Percentiles rank a stretch among this genome's conserved stretches.
phyloP scores from a whole-genome alignment of 2,888 invertebrate species.

The Papilio gigon region DNA sequence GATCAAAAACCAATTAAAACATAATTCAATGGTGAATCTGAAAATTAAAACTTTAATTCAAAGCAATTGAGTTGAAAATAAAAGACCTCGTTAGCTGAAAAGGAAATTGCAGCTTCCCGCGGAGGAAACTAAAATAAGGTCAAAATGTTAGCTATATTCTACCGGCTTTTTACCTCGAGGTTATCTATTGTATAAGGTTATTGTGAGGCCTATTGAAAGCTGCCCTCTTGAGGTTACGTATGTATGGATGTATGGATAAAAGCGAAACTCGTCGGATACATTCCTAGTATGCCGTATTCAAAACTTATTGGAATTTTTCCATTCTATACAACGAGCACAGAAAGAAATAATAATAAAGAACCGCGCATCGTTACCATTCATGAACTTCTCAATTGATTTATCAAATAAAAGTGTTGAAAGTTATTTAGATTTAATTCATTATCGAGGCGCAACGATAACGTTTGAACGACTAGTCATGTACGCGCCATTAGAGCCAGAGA shows the following conservation, averaged over 20 bases:
- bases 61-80: constrained; percentile 66
- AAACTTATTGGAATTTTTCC: constrained; percentile 25
- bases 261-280: constrained; percentile 1
- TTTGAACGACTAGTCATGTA: neutral
- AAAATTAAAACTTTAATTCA: constrained; percentile 51
- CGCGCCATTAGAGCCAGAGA: neutral
- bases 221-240: constrained; percentile 44
- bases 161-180: constrained; percentile 55
- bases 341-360: neutral
- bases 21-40: constrained; percentile 43
- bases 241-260: constrained; percentile 39
- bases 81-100: constrained; percentile 79
- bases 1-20: constrained; percentile 20
- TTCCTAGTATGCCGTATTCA: constrained; percentile 10
- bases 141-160: constrained; percentile 71
- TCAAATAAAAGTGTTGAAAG: neutral
- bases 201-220: constrained; percentile 50
- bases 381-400: neutral
- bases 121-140: constrained; percentile 77
- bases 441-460: neutral
- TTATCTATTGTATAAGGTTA: constrained; percentile 54
- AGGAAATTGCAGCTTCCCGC: constrained; percentile 78
- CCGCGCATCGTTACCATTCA: neutral
- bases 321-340: neutral
- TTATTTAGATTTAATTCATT: neutral